Evolutionary conservation across 2,797 vertebrate genomes (phyloP).

Genomic region (Micrastur ruficollis): DNA sequence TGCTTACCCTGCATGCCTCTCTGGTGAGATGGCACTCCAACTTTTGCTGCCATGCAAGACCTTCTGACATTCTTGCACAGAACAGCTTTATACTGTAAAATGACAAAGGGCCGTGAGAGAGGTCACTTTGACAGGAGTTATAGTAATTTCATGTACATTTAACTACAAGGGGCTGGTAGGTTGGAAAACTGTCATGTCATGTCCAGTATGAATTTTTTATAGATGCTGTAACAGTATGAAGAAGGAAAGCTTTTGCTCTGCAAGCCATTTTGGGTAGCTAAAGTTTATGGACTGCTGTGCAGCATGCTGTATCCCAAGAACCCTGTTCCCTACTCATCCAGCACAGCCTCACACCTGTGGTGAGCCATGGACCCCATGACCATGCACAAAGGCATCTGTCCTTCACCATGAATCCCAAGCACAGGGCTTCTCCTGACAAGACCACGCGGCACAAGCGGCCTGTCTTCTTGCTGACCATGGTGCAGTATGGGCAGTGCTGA

Average conservation of each 20-base stretch:
- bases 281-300: not conserved
- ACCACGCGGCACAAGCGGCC: not conserved
- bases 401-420: accelerated
- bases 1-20: not conserved
- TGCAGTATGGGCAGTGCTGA: not conserved
- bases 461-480: not conserved
- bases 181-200: not conserved
- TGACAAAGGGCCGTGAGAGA: not conserved
- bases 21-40: not conserved
- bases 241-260: not conserved
- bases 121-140: not conserved
- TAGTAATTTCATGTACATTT: not conserved
- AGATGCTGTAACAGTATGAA: not conserved
- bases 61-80: not conserved
- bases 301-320: not conserved
- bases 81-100: not conserved
- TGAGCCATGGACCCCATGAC: not conserved
- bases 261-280: not conserved
- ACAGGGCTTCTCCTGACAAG: not conserved
- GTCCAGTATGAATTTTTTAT: not conserved
- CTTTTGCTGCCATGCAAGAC: not conserved
- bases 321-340: not conserved
- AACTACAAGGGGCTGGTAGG: not conserved
- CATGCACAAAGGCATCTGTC: not conserved
- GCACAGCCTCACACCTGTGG: not conserved